Base-by-base conservation (phyloP, 2,888 invertebrate genomes). In the Cistogaster globosa region DNA sequence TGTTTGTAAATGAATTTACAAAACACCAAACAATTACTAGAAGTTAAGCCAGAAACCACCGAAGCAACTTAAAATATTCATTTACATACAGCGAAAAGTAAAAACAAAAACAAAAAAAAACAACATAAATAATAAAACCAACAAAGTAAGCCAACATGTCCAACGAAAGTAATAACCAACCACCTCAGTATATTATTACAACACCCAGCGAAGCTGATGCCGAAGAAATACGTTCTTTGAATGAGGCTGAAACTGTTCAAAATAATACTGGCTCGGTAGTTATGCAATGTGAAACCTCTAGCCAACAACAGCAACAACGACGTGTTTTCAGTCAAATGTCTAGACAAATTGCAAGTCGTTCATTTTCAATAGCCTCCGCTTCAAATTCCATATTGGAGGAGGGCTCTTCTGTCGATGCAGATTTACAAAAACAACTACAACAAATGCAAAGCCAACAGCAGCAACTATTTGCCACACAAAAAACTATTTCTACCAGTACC, bases 161-260 rank as follows among this genome's bases (percentile, higher is more conserved):
- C 65, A 76, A 86, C 63, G 87, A 87, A 77, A 83, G 81, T 16
- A 86, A 78, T 67, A 87, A 87, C 16, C 87, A 90, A 62, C 90
- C 92, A 67, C 92, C 93, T 5, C 91, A 92, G 55, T 92, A 92
- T 79, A 92, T 93, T 60, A 90, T 92, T 79, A 92, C 92, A 32
- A 91, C 92, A 14, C 92, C 92, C 42, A 92, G 92, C 83, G 92
- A 92, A 77, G 90, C 88, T 51, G 91, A 91, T 77, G 88, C 90
- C n/a, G 92, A 92, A 0, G 91, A 90, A 82, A 88, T 90, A 51
- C 90, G 90, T 32, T 89, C 89, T 6, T 83, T 90, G 58, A 88
- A 86, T 53, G 89, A 88, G 1, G 18, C 89, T 55, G 89, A 89
- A 16, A 75, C 48, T 67, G 82, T 36, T 71, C 79, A 83, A 55